Conservation (phyloP, 2,888 invertebrate species). For the Coronaproctus castanopsis region DNA sequence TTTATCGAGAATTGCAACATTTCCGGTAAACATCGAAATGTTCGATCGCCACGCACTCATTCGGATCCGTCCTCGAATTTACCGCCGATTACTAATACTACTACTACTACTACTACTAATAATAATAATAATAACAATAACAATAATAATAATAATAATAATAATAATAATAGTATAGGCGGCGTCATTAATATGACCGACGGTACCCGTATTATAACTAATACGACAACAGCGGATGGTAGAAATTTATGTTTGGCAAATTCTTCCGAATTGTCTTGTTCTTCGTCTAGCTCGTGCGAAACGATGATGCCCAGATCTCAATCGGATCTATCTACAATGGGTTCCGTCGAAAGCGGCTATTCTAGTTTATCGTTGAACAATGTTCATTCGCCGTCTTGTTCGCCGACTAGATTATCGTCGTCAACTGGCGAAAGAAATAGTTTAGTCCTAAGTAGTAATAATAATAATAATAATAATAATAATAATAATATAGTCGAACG, state of each 20-base stretch:
- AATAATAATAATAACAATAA: not conserved
- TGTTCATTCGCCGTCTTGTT: constrained; percentile 14
- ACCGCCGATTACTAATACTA: constrained; percentile 9
- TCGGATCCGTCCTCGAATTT: constrained; percentile 20
- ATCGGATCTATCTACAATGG: constrained; percentile 16
- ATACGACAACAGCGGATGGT: constrained; percentile 13
- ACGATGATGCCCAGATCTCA: constrained; percentile 13
- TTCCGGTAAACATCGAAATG: constrained; percentile 3
- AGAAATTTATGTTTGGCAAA: not conserved
- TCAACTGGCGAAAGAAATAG: not conserved
- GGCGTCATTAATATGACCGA: not conserved
- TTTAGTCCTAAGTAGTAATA: not conserved
- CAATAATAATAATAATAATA: not conserved
- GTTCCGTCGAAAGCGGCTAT: constrained; percentile 21
- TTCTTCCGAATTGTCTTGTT: not conserved
- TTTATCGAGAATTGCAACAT: no score
- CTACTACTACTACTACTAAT: not conserved
- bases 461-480: no score
- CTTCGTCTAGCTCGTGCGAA: not conserved
- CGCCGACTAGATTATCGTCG: constrained; percentile 14
- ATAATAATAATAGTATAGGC: not conserved
- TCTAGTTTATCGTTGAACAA: constrained; percentile 15
- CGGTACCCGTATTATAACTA: constrained; percentile 17
- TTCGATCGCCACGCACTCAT: constrained; percentile 20
- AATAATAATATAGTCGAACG: no score